A percentile compares a stretch with the other conserved stretches of the same genome.
Evolutionary conservation across 92 coral and sea anemone species (phyloP).

Genomic region (Scolanthus callimorphus): DNA sequence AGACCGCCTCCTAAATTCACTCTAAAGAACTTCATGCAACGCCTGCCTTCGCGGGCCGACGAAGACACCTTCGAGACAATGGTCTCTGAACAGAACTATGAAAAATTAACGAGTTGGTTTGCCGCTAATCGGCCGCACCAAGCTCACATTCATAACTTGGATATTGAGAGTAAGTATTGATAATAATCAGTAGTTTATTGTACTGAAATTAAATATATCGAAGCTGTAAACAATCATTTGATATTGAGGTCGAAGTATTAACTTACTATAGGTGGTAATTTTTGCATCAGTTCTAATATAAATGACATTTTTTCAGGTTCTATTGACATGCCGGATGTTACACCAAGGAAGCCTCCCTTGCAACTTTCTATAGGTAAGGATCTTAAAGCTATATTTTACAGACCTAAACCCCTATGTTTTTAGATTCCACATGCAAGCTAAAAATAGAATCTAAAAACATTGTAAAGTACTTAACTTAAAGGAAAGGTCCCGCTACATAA

Average conservation of each 20-base stretch:
- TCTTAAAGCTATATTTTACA: too few species aligned
- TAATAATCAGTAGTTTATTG: not conserved
- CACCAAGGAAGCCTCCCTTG: conserved; percentile 75
- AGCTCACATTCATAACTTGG: conserved; percentile 60
- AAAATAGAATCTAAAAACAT: too few species aligned
- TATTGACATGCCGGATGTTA: conserved; percentile 75
- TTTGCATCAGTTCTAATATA: too few species aligned
- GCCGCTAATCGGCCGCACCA: conserved; percentile 62
- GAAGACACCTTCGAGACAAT: conserved; percentile 36
- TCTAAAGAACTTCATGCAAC: conserved; percentile 55
- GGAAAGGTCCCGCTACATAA: too few species aligned
- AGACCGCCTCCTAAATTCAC: conserved; percentile 86
- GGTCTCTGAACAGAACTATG: conserved; percentile 78
- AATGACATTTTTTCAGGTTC: conserved; percentile 33
- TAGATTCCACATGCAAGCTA: too few species aligned
- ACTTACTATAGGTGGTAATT: too few species aligned
- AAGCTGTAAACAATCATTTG: too few species aligned
- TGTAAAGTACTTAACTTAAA: too few species aligned
- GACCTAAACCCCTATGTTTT: too few species aligned
- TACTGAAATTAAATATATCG: too few species aligned
- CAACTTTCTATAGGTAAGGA: conserved; percentile 79
- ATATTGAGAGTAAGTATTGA: conserved; percentile 82
- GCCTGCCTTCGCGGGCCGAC: conserved; percentile 43
- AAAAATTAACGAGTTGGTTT: conserved; percentile 78
- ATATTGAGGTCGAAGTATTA: too few species aligned